These are phyloP conservation scores for Limosa lapponica DNA, from an alignment of 2,797 vertebrate genomes.

Conservation along the genomic window DNA sequence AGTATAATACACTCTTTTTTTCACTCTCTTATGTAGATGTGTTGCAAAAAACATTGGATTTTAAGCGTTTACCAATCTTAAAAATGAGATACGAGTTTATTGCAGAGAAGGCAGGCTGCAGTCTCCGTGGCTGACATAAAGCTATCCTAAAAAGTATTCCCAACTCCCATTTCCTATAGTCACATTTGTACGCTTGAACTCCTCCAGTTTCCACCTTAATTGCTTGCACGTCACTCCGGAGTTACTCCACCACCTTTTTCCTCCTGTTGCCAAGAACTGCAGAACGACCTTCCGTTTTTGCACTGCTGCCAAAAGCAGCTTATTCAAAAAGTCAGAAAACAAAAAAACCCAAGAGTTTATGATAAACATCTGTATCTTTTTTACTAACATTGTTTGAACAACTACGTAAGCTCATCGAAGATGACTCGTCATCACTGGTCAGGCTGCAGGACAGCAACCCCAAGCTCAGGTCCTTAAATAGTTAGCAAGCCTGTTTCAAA, in stretches of 20 bases:
- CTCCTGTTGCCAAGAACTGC: background rate
- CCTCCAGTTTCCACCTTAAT: background rate
- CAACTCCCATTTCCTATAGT: background rate
- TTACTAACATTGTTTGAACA: background rate
- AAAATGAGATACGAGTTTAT: background rate
- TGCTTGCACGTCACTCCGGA: background rate
- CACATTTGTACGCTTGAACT: background rate
- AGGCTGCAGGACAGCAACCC: background rate
- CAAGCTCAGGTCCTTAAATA: background rate
- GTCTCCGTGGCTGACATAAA: background rate
- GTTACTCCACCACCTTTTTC: background rate
- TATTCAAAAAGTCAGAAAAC: background rate
- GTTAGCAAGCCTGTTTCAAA: background rate
- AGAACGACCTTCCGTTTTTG: background rate
- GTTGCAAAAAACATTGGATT: background rate
- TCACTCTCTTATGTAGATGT: background rate
- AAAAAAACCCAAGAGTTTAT: background rate
- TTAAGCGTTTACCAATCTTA: background rate
- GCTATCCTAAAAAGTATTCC: background rate
- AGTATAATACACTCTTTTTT: background rate
- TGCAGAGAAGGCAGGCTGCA: background rate
- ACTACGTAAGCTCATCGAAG: rapidly evolving
- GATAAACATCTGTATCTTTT: background rate
- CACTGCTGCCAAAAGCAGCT: background rate
- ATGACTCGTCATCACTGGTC: background rate